A percentile compares a stretch with the other conserved stretches of the same genome.
phyloP scores from a whole-genome alignment of 2,797 vertebrate genomes.

The Galaxias olidus region DNA sequence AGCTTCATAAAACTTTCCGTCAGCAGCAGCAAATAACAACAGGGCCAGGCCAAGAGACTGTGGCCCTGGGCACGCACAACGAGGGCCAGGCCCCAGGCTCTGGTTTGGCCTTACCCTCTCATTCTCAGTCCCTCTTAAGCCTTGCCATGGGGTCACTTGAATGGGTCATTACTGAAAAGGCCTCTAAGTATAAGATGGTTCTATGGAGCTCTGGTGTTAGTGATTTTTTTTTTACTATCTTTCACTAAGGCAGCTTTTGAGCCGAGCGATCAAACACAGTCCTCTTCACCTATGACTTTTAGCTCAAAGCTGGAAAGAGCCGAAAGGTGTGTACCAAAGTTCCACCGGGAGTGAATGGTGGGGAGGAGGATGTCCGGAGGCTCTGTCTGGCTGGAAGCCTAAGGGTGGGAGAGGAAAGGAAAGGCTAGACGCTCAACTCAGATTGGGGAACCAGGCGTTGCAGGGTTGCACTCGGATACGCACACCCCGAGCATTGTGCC shows the following conservation, averaged over 20 bases:
- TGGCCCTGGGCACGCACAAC: constrained; percentile 41
- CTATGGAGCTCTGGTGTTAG: no score
- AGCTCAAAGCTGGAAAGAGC: neutral
- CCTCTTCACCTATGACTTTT: no score
- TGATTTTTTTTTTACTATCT: no score
- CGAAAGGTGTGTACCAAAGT: neutral
- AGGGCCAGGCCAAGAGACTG: constrained; percentile 64
- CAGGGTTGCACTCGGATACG: constrained; percentile 10
- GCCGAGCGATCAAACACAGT: no score
- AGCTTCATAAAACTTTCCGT: constrained; percentile 75
- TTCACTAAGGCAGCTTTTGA: no score
- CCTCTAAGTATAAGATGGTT: no score
- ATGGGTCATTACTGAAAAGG: constrained; percentile 13
- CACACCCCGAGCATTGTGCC: constrained; percentile 27
- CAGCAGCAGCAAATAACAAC: constrained; percentile 75
- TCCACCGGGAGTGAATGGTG: neutral
- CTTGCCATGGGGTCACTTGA: constrained; percentile 17
- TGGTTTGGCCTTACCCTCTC: constrained; percentile 38
- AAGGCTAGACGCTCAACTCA: constrained; percentile 21
- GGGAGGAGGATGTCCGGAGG: neutral
- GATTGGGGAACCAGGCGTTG: neutral
- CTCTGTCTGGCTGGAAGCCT: neutral
- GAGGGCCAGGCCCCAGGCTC: constrained; percentile 36
- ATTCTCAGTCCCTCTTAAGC: constrained; percentile 29
- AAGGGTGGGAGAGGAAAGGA: constrained; percentile 9